Percentiles rank a stretch among this genome's conserved stretches.
Evolutionary conservation across 2,797 vertebrate genomes (phyloP).

Genomic region (Argentina silus): DNA sequence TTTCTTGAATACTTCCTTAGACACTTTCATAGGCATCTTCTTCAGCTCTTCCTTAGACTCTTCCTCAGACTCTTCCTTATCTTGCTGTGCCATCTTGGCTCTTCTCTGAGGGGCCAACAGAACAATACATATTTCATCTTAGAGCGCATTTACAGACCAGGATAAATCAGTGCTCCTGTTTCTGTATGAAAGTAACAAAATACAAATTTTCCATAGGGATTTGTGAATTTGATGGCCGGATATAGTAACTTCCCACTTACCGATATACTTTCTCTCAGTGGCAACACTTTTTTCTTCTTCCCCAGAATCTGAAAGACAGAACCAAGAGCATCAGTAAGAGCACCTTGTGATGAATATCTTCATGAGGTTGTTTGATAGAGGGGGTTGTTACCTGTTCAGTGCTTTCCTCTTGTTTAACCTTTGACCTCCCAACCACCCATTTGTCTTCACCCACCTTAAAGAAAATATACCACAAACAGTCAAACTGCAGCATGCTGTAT

Average conservation of each 20-base stretch:
- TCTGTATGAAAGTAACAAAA: too few relatives aligned
- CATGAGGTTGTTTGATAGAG: conserved; percentile 3
- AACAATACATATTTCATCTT: not conserved
- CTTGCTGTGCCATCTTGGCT: not conserved
- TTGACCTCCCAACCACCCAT: conserved; percentile 50
- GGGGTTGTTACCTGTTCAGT: conserved; percentile 48
- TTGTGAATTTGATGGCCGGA: too few relatives aligned
- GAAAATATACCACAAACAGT: too few relatives aligned
- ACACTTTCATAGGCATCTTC: not conserved
- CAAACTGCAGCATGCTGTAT: too few relatives aligned
- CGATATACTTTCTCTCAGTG: not conserved
- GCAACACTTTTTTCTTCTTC: not conserved
- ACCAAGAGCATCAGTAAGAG: too few relatives aligned
- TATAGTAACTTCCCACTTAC: not conserved
- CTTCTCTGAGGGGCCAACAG: conserved; percentile 1
- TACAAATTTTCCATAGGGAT: too few relatives aligned
- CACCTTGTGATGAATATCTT: not conserved
- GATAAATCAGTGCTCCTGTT: too few relatives aligned
- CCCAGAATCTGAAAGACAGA: too few relatives aligned
- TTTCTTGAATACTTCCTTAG: not conserved
- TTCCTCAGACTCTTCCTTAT: too few relatives aligned
- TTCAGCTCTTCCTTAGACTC: too few relatives aligned
- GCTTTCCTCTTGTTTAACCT: conserved; percentile 58
- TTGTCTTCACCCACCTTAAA: conserved; percentile 17
- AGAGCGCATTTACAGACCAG: not conserved